Evolutionary conservation across 1,140 invertebrate genomes (phyloP), one percentile per base, ranked within the genome.

Genomic region (Caenorhabditis tropicalis): DNA sequence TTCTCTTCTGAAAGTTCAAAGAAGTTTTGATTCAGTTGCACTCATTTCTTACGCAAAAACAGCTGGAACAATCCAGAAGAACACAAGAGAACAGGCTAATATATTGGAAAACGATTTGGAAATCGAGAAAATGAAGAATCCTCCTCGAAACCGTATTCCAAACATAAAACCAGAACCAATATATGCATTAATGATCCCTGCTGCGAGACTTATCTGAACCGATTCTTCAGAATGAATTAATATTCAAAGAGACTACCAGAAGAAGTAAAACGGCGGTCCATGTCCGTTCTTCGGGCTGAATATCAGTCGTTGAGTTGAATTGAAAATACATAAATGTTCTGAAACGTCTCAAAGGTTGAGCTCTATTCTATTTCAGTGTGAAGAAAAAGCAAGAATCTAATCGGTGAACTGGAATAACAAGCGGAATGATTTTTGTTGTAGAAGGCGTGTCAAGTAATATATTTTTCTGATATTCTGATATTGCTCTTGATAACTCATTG

Each of bases 131-230:
- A 74, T 43, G n/a, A 74, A 74, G n/a, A 74, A 74, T 39, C 36
- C 65, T 27, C 65, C 65, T 10, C 65, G 16, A 15, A 74, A 74
- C n/a, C n/a, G 19, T 0, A 74, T 74, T 21, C 65, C 65, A 43
- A 74, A 74, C 36, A 74, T 43, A 36, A 74, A 74, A 9, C 65
- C 65, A 24, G 65, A 74, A 74, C 19, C 65, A 27, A 74, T 74
- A 10, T 74, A 74, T 15, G 33, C 65, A 74, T 74, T 74, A 2
- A 74, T 24, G 3, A 15, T 7, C 7, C 65, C 65, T 24, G 36
- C 65, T 21, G n/a, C 33, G 10, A 43, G n/a, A 24, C 65, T 74
- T 39, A 74, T 74, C 65, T 74, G n/a, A 24, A 74, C 33, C 1
- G 2, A 43, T 19, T 51, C 19, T 15, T n/a, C n/a, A n/a, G n/a